A percentile compares a stretch with the other conserved stretches of the same genome.
These are phyloP conservation scores for Nezara viridula DNA, from an alignment of 2,888 invertebrate genomes.

Conservation along the genomic window DNA sequence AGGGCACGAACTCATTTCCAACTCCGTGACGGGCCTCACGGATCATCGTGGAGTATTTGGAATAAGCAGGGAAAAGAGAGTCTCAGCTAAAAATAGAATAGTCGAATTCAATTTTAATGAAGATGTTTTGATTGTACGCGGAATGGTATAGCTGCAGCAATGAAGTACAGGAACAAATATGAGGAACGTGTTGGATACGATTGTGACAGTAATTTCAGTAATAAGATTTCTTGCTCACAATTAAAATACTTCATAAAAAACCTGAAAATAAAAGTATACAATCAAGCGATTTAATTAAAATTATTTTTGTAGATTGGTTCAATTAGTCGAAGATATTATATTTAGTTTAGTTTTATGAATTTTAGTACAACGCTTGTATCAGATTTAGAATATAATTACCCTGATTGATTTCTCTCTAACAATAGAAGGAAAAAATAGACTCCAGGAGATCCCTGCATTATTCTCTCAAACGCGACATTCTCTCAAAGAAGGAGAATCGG, in stretches of 20 bases:
- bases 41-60: slow-evolving; percentile 36
- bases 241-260: background rate
- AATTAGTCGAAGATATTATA: too few relatives aligned
- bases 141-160: background rate
- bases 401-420: too few relatives aligned
- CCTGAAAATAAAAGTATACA: too few relatives aligned
- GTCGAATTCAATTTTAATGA: background rate
- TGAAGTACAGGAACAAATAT: background rate
- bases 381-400: too few relatives aligned
- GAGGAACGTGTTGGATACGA: background rate
- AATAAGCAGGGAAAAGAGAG: background rate
- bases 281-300: too few relatives aligned
- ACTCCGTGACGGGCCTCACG: slow-evolving; percentile 28
- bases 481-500: too few relatives aligned
- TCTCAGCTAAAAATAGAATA: background rate
- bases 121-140: background rate
- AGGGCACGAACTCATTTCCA: slow-evolving; percentile 43
- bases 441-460: too few relatives aligned
- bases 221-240: background rate
- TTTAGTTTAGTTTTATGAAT: too few relatives aligned
- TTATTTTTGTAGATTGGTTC: too few relatives aligned
- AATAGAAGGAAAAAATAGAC: too few relatives aligned
- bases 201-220: background rate
- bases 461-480: too few relatives aligned
- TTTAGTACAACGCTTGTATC: too few relatives aligned